Base-by-base conservation (phyloP, 2,888 invertebrate species). In the Xanthia togata region DNA sequence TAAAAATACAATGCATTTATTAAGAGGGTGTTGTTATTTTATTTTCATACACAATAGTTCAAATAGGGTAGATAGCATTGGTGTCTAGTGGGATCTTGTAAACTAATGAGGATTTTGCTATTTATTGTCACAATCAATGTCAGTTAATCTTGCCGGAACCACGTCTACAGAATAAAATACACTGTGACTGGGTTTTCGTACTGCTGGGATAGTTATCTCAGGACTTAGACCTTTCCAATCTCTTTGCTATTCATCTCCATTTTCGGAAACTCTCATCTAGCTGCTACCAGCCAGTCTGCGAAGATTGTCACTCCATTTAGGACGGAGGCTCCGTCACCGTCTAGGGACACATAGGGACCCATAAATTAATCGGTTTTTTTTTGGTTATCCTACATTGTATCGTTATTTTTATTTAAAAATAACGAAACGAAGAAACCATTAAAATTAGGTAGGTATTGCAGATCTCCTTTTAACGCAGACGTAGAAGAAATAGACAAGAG, bases 1-100 rank as follows among this genome's bases (percentile, higher is more conserved):
- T 70, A 9, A 83, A 14, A 81, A 83, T 88, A 86, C 50, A 90
- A 82, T 76, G 81, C 81, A 87, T 87, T 84, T 84, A 83, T 67
- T 65, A 70, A 47, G 55, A 69, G 8, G 4, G 31, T 53, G 50
- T 31, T 59, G n/a, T 79, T 63, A 5, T 82, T 81, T 84, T 59
- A 70, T 73, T 76, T 64, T 12, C 2, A 41, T 47, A 41, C 38
- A 59, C 23, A 63, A 26, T 31, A 26, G 9, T 12, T 38, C 8
- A 62, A 26, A 4, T 69, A 2, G 2, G 4, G 3, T 38, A 17
- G 1, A 35, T 26, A 38, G 17, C 23, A 26, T 4, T 23, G 6
- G 4, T 53, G 9, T 50, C 4, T 17, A 50, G 23, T 69, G 4
- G 8, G 4, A 70, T 41, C 1, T 23, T 38, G 4, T n/a, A 69